Evolutionary conservation across 35 echinoderm and acorn worm species (phyloP).

Genomic region (Heliocidaris tuberculata): DNA sequence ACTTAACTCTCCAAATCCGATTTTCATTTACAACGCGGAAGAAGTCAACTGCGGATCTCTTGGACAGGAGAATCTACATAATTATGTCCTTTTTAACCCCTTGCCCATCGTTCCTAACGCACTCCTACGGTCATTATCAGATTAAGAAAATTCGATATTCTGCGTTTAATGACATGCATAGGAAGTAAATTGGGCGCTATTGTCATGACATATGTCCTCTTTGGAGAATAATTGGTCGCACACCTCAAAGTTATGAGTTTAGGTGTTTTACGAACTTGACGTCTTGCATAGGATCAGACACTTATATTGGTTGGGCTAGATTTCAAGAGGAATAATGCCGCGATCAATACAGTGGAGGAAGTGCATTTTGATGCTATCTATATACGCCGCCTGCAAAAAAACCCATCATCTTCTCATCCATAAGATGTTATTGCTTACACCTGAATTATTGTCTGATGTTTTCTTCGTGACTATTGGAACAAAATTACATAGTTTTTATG

Average conservation of each 20-base stretch:
- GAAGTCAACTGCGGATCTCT: not conserved
- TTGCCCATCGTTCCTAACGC: not conserved
- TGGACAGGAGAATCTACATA: not conserved
- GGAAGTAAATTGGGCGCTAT: not conserved
- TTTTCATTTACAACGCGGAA: not conserved
- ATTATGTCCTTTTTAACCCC: not conserved
- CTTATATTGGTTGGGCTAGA: too few species aligned
- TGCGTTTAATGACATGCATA: not conserved
- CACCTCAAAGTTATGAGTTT: not conserved
- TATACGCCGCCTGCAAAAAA: too few species aligned
- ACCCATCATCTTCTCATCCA: too few species aligned
- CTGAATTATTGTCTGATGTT: too few species aligned
- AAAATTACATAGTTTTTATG: too few species aligned
- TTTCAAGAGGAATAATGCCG: too few species aligned
- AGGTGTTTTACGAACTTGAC: not conserved
- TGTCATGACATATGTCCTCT: not conserved
- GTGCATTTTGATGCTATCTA: too few species aligned
- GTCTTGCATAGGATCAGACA: not conserved
- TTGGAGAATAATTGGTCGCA: not conserved
- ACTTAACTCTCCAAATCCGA: slow-evolving; percentile 5
- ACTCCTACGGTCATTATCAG: not conserved
- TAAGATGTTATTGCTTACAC: too few species aligned
- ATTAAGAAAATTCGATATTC: not conserved
- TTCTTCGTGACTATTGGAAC: too few species aligned
- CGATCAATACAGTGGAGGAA: too few species aligned